Base-by-base conservation (phyloP, 2,888 invertebrate genomes). In the Gisinianus flammeolus region DNA sequence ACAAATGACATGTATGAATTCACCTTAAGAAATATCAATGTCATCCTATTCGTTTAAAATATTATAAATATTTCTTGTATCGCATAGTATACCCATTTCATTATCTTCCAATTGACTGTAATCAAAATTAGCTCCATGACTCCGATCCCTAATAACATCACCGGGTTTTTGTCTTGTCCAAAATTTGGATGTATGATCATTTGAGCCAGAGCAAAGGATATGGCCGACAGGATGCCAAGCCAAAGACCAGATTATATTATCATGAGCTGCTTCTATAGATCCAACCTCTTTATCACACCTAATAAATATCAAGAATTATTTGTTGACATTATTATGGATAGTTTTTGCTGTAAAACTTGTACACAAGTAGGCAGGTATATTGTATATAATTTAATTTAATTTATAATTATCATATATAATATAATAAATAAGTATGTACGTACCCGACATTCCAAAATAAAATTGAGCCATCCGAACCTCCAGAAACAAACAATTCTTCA, bases 221-320 rank as follows among this genome's bases (percentile, higher is more conserved):
- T 99, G 99, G 0, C 99, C 99, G 24, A 99, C 89, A 0, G 99
- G 99, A 90, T 99, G 99, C 99, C 99, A 99, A 35, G 97, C 97
- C 86, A 99, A 90, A 19, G 97, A 96, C 99, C 99, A 99, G 3
- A 99, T 97, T 86, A 98, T 97, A 86, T 96, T 97, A 87, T 99
- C 99, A 88, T 99, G 99, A 2, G 99, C 99, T 86, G 97, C 95
- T 89, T 99, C 98, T 86, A 99, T 97, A 24, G 94, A 93, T 24
- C 98, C 98, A 54, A 99, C 95, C 90, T 99, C 98, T 87, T 98
- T 98, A 86, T 98, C 98, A 82, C 95, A 95, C 0, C 95, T 93
- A 74, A 68, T 79, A n/a, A n/a, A n/a, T n/a, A n/a, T n/a, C n/a
- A n/a, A n/a, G n/a, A n/a, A n/a, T n/a, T n/a, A n/a, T n/a, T n/a